Percentiles rank a stretch among this genome's conserved stretches.
These are phyloP conservation scores for Bombylius discolor DNA, from an alignment of 2,888 invertebrate species.

Conservation along the genomic window DNA sequence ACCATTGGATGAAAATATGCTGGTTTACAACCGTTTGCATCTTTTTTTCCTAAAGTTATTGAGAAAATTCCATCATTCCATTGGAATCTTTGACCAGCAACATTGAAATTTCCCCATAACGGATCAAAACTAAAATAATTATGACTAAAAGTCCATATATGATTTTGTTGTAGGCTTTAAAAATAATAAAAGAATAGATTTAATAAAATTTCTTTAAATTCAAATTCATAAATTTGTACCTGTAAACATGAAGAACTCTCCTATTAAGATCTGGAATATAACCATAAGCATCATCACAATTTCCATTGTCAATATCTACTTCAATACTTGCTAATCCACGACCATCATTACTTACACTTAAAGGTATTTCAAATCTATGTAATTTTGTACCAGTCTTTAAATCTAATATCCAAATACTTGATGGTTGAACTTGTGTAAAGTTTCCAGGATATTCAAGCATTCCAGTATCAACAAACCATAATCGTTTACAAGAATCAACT, in stretches of 20 bases:
- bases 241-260: slow-evolving; percentile 34
- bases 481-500: slow-evolving; percentile 54
- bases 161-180: slow-evolving; percentile 45
- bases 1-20: slow-evolving; percentile 70
- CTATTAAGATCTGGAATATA: slow-evolving; percentile 46
- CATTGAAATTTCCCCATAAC: slow-evolving; percentile 47
- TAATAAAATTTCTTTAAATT: background rate
- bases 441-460: slow-evolving; percentile 48
- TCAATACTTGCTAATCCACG: slow-evolving; percentile 53
- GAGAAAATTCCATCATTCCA: slow-evolving; percentile 76
- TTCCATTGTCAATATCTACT: slow-evolving; percentile 44
- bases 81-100: slow-evolving; percentile 56
- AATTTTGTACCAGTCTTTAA: slow-evolving; percentile 48
- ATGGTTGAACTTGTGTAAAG: slow-evolving; percentile 39
- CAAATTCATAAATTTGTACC: slow-evolving; percentile 14
- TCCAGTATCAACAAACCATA: slow-evolving; percentile 73
- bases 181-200: slow-evolving; percentile 19
- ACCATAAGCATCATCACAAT: slow-evolving; percentile 52
- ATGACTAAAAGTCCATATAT: slow-evolving; percentile 59
- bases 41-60: slow-evolving; percentile 44
- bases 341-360: slow-evolving; percentile 31
- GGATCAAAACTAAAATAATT: slow-evolving; percentile 67
- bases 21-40: slow-evolving; percentile 42
- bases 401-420: slow-evolving; percentile 54
- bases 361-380: slow-evolving; percentile 39